Percentiles rank a stretch among this genome's conserved stretches.
Conservation (phyloP, 2,888 invertebrate species). For the Lasioglossum leucozonium region DNA sequence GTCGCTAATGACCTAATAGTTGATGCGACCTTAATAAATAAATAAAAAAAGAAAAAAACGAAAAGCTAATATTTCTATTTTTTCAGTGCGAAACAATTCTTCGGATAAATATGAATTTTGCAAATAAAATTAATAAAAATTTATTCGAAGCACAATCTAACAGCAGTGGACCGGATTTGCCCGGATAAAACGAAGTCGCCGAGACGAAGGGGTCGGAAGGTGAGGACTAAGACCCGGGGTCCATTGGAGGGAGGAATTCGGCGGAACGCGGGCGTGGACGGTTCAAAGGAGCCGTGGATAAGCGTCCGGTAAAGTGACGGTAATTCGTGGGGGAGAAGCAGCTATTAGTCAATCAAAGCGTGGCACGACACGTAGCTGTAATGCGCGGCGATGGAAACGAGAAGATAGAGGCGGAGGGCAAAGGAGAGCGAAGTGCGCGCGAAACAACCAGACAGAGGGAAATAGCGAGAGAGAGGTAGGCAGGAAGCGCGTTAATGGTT, state of each 20-base stretch:
- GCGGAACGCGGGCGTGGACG: background rate
- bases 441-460: background rate
- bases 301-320: slow-evolving; percentile 33
- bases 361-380: slow-evolving; percentile 36
- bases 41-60: background rate
- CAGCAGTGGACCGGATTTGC: too few relatives aligned
- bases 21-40: too few relatives aligned
- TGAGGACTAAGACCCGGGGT: background rate
- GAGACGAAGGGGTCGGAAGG: background rate
- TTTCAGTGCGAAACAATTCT: background rate
- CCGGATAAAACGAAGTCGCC: background rate
- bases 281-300: slow-evolving; percentile 15
- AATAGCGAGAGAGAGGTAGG: background rate
- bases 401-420: background rate
- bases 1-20: too few relatives aligned
- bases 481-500: slow-evolving; percentile 72
- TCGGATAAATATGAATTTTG: background rate
- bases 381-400: slow-evolving; percentile 15
- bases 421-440: slow-evolving; percentile 9
- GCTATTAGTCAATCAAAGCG: slow-evolving; percentile 60
- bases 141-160: background rate
- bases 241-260: background rate
- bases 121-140: background rate
- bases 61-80: background rate
- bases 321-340: slow-evolving; percentile 55